These are phyloP conservation scores for Oreochromis niloticus DNA, from an alignment of 2,113 vertebrate species.

Conservation along the genomic window DNA sequence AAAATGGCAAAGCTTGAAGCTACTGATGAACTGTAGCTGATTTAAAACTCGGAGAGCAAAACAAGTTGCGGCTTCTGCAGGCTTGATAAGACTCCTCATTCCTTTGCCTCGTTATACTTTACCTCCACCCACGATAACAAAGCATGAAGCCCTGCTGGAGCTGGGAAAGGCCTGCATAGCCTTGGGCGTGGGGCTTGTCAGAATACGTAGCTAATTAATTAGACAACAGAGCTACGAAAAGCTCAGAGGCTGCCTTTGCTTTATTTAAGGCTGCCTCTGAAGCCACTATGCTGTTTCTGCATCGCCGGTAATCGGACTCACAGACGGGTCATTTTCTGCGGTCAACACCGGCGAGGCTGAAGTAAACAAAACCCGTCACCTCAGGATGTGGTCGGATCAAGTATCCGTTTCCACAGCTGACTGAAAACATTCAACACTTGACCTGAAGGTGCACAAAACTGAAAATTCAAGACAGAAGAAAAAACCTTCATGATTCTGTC, in stretches of 20 bases:
- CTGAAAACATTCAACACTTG: background rate
- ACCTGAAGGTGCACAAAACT: background rate
- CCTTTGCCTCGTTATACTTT: background rate
- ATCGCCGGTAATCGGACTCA: background rate
- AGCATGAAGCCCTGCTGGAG: background rate
- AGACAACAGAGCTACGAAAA: background rate
- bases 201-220: constrained; percentile 25
- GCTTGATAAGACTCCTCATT: background rate
- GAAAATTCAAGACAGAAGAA: accelerated
- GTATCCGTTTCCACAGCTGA: background rate
- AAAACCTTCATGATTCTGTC: background rate
- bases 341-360: background rate
- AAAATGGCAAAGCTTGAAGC: background rate
- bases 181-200: background rate
- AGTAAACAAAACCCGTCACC: background rate
- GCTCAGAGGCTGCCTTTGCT: constrained; percentile 4
- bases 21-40: background rate
- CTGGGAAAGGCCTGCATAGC: background rate
- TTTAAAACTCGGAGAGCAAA: background rate
- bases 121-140: background rate
- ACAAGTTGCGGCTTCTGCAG: background rate
- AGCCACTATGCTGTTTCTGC: constrained; percentile 7
- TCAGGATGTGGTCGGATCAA: background rate
- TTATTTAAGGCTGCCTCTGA: constrained; percentile 18
- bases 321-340: background rate